These are phyloP conservation scores for Alectoris magna DNA, from an alignment of 2,797 vertebrate species.

Conservation along the genomic window DNA sequence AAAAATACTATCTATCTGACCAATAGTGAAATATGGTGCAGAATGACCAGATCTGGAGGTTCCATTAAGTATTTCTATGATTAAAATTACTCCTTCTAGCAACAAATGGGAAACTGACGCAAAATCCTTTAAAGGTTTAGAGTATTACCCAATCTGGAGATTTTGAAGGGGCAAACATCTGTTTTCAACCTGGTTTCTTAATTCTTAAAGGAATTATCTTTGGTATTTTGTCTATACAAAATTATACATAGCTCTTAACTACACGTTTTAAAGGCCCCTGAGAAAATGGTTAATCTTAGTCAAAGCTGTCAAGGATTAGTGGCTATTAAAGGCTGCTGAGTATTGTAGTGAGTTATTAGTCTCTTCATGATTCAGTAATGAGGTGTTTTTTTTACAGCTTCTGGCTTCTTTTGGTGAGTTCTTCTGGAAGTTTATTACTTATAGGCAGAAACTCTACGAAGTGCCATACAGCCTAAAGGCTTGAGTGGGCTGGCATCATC, in stretches of 20 bases:
- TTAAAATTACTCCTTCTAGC: not conserved
- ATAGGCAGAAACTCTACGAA: constrained; percentile 1
- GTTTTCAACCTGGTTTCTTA: not conserved
- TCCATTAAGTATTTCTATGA: not conserved
- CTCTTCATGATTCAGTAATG: not conserved
- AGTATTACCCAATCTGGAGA: not conserved
- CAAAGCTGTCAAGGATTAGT: not conserved
- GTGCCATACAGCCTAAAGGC: not conserved
- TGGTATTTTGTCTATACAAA: not conserved
- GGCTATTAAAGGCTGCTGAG: not conserved
- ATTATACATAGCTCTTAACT: not conserved
- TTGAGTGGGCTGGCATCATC: not conserved
- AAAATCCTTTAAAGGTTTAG: not conserved
- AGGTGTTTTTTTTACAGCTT: not conserved
- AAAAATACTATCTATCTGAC: not conserved
- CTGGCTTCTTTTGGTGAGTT: not conserved
- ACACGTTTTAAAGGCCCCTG: not conserved
- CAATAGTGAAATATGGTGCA: not conserved
- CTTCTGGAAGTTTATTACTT: not conserved
- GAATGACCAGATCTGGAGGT: not conserved
- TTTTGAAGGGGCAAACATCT: not conserved
- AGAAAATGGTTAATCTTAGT: not conserved
- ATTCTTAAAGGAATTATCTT: not conserved
- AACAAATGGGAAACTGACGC: fast-evolving
- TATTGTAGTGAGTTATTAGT: not conserved